Evolutionary conservation across 2,888 invertebrate genomes (phyloP), one percentile per base, ranked within the genome.

Genomic region (Hypomecis punctinalis): DNA sequence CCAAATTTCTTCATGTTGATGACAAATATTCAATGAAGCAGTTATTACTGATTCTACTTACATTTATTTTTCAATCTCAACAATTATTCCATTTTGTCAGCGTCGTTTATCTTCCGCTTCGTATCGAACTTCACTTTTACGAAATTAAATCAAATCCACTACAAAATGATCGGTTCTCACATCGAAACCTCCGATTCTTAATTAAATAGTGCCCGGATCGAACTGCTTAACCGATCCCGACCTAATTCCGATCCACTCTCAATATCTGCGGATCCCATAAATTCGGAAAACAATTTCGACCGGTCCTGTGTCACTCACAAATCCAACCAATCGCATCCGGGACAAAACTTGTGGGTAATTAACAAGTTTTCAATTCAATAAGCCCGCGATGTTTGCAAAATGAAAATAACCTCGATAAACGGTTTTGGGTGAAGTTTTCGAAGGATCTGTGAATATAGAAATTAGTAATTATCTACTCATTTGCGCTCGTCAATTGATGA

Each of bases 331-430:
- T 64, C 59, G 45, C 51, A 60, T 61, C 60, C 59, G 45, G 57
- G n/a, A 61, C 59, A 54, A 61, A 56, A 63, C 67, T 68, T 69
- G 63, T 54, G 61, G 66, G 79, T 79, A 82, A 81, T 83, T 83
- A 76, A 77, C 77, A 83, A 89, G 82, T 88, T 89, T 77, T 77
- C 79, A 85, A 87, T 86, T 86, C 83, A 84, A 89, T 87, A 83
- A 82, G 78, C 36, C 78, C 81, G 79, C 83, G 80, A 85, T 84
- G 85, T 87, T 84, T 81, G 82, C 76, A 82, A 85, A 88, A 84
- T 76, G 79, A 81, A 83, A 85, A 82, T 85, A 83, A 85, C 82
- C 84, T 78, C 74, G 78, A 80, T 84, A 82, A 84, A 83, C 77
- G 80, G 76, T 83, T 83, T 79, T 76, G 77, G 66, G 63, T 61